These are phyloP conservation scores for Ginglymostoma cirratum DNA, from an alignment of 2,113 vertebrate species.

Conservation along the genomic window DNA sequence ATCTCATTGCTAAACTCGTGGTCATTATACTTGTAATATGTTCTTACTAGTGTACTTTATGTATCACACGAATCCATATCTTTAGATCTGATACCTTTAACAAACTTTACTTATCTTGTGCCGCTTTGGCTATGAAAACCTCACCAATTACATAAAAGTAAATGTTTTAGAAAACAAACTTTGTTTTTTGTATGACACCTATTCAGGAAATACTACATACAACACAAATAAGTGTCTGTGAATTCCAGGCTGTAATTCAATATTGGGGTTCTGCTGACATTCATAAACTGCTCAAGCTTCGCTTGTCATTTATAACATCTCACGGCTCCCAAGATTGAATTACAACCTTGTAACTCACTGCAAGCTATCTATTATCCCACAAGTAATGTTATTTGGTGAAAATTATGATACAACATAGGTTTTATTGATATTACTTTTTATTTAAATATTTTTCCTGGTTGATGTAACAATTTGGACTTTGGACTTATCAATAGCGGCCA, in stretches of 20 bases:
- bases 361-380: conserved; percentile 33
- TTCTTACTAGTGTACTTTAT: background rate
- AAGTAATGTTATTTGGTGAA: conserved; percentile 32
- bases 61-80: background rate
- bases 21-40: background rate
- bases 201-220: background rate
- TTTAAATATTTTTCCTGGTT: background rate
- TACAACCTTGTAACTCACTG: conserved; percentile 36
- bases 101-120: background rate
- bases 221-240: conserved; percentile 6
- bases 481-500: background rate
- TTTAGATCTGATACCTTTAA: background rate
- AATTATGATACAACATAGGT: conserved; percentile 27
- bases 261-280: conserved; percentile 30
- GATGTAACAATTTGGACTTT: background rate
- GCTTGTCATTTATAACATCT: conserved; percentile 24
- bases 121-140: background rate
- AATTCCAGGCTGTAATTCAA: conserved; percentile 34
- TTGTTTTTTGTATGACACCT: background rate
- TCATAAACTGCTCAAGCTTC: conserved; percentile 34
- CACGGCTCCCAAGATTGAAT: conserved; percentile 17
- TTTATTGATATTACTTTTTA: conserved; percentile 21
- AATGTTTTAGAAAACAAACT: conserved; percentile 11
- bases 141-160: background rate
- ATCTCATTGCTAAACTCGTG: background rate